These are phyloP conservation scores for Elephas maximus DNA, from an alignment of 2,113 vertebrate genomes.

Conservation along the genomic window DNA sequence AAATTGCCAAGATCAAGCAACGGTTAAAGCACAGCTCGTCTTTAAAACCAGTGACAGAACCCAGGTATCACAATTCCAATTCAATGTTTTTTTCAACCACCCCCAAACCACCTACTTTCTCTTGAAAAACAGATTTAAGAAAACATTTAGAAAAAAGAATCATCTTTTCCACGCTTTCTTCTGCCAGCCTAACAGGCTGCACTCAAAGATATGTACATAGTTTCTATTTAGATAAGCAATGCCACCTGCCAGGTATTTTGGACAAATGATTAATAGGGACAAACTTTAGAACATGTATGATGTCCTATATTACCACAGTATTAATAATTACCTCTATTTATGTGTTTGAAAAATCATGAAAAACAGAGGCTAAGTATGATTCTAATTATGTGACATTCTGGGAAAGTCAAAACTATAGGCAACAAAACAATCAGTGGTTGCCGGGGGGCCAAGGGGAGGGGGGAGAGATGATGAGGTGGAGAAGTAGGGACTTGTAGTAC, in stretches of 20 bases:
- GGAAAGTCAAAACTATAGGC: neutral
- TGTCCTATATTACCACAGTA: neutral
- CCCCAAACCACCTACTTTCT: neutral
- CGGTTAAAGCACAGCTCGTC: neutral
- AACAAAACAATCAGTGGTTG: neutral
- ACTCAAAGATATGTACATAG: neutral
- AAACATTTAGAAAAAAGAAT: neutral
- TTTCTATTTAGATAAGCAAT: neutral
- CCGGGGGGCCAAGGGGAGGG: neutral
- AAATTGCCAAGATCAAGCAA: neutral
- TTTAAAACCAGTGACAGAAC: neutral
- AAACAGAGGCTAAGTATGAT: neutral
- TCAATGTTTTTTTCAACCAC: neutral
- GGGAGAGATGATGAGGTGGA: neutral
- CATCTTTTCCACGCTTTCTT: neutral
- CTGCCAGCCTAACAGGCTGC: neutral
- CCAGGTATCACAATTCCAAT: neutral
- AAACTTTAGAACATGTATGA: neutral
- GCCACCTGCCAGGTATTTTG: neutral
- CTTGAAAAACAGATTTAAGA: slow-evolving; percentile 9
- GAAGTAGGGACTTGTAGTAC: neutral
- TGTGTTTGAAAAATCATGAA: neutral
- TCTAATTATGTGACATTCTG: neutral
- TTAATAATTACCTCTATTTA: neutral
- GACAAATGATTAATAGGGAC: neutral